Evolutionary conservation across 1,140 invertebrate species (phyloP).

Genomic region (Brachionus rotundiformis): DNA sequence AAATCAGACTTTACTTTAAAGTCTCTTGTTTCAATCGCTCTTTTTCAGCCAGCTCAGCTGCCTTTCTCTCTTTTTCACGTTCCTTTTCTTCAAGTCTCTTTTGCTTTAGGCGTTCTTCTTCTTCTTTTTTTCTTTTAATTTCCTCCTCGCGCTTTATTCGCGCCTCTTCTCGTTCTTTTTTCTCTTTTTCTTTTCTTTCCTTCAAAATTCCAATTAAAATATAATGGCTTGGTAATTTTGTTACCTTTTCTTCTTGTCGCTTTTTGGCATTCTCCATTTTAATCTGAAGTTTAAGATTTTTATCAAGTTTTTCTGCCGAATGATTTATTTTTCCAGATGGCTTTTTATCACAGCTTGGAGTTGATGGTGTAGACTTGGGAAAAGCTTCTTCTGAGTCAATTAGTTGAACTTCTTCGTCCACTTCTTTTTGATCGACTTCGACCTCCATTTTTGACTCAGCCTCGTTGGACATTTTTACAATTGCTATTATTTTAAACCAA

Average conservation of each 20-base stretch:
- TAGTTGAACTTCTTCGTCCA: background rate
- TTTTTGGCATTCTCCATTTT: constrained; percentile 33
- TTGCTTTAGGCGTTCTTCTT: constrained; percentile 36
- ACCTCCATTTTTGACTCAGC: background rate
- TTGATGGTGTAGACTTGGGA: background rate
- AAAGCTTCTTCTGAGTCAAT: background rate
- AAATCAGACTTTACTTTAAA: constrained; percentile 12
- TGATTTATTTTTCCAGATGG: background rate
- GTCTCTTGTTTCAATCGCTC: constrained; percentile 16
- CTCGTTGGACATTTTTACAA: constrained; percentile 17
- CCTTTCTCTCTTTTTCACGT: constrained; percentile 43
- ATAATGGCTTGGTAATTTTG: too few relatives aligned
- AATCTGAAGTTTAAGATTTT: constrained; percentile 26
- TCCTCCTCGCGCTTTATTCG: background rate
- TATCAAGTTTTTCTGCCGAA: constrained; percentile 38
- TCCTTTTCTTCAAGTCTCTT: constrained; percentile 35
- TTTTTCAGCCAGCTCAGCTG: constrained; percentile 40
- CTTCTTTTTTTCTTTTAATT: constrained; percentile 5
- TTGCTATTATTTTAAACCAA: background rate
- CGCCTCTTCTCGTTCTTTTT: constrained; percentile 29
- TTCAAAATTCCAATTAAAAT: background rate
- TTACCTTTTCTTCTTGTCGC: constrained; percentile 39
- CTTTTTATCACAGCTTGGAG: constrained; percentile 25
- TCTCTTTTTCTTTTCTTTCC: constrained; percentile 37
- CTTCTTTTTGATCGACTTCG: background rate